Evolutionary conservation across 2,888 invertebrate species (phyloP).

Genomic region (Acrobasis repandana): DNA sequence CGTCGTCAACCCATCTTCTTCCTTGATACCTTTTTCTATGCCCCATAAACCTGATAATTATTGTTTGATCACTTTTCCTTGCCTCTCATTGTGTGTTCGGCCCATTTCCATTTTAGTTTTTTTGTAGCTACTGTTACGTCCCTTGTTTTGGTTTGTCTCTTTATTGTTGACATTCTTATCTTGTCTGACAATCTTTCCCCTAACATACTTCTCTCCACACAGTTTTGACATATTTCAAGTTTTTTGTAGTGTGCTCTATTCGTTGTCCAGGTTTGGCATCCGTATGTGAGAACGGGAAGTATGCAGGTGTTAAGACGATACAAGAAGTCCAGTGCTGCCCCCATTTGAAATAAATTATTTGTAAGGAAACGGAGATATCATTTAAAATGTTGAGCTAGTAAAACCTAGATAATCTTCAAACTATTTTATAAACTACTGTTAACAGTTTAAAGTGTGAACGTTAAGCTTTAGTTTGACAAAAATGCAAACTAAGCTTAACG

Average conservation of each 20-base stretch:
- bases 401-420: no score
- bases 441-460: no score
- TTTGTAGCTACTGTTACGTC: not conserved
- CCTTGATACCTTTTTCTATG: not conserved
- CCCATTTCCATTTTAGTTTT: not conserved
- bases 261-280: slow-evolving; percentile 15
- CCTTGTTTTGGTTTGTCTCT: no score
- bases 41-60: not conserved
- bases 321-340: no score
- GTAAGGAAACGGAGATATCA: no score
- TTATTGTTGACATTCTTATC: not conserved
- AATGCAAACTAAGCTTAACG: no score
- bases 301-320: no score
- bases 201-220: slow-evolving; percentile 1
- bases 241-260: not conserved
- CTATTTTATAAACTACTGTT: no score
- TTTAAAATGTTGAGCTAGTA: no score
- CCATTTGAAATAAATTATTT: no score
- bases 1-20: no score
- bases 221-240: not conserved
- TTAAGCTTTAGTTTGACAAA: no score
- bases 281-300: slow-evolving; percentile 20
- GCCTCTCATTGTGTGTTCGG: not conserved
- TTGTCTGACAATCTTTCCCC: not conserved
- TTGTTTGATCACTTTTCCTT: not conserved